Conservation (phyloP, 2,797 vertebrate genomes). For the Notoglanidium macrostoma region DNA sequence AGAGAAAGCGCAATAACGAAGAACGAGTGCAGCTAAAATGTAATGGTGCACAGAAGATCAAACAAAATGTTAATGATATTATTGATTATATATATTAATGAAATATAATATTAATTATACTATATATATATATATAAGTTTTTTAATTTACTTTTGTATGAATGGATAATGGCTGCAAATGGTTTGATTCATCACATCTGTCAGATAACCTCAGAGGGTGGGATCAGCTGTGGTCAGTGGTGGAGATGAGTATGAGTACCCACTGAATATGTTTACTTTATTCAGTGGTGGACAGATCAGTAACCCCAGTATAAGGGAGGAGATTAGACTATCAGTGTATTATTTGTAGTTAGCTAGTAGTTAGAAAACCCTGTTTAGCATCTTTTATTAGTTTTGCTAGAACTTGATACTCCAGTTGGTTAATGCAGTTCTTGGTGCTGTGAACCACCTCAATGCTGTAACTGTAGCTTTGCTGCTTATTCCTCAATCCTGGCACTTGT, state of each 20-base stretch:
- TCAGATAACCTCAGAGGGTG: not conserved
- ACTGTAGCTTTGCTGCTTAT: conserved; percentile 3
- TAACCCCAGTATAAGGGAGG: not conserved
- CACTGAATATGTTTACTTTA: not conserved
- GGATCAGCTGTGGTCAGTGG: not conserved
- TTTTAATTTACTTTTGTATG: not conserved
- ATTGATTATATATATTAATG: no score
- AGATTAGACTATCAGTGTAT: not conserved
- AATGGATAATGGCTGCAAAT: not conserved
- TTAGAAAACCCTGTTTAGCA: not conserved
- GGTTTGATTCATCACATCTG: not conserved
- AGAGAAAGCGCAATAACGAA: conserved; percentile 69
- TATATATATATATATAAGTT: not conserved
- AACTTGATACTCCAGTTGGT: not conserved
- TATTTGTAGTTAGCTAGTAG: not conserved
- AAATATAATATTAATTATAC: not conserved
- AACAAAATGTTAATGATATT: not conserved
- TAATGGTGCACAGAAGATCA: conserved; percentile 12
- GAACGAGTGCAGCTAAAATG: conserved; percentile 5
- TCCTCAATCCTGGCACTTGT: not conserved
- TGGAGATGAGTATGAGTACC: not conserved
- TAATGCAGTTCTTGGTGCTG: not conserved
- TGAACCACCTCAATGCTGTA: not conserved
- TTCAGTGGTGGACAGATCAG: not conserved
- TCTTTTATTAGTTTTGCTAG: not conserved